Evolutionary conservation across 2,113 vertebrate genomes (phyloP).

Genomic region (Albula goreensis): DNA sequence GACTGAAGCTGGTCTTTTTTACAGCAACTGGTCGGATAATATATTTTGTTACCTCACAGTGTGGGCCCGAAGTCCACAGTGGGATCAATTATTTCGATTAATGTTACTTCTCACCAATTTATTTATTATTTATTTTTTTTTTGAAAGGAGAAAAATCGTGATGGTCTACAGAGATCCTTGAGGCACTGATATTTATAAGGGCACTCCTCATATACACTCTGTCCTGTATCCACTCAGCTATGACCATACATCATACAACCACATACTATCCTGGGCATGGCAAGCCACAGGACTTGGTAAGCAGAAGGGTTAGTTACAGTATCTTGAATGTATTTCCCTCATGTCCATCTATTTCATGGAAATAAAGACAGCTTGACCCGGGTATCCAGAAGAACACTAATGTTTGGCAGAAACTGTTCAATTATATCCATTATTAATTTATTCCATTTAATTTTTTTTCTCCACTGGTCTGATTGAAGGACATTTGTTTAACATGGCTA

Average conservation of each 20-base stretch:
- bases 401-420: background rate
- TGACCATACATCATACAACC: background rate
- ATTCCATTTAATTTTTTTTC: background rate
- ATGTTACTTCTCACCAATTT: constrained; percentile 12
- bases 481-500: background rate
- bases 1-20: constrained; percentile 37
- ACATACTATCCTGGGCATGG: too few species aligned
- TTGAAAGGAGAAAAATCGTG: background rate
- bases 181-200: background rate
- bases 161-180: background rate
- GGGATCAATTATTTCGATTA: constrained; percentile 41
- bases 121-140: constrained; percentile 10
- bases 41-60: constrained; percentile 44
- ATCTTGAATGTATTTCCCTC: too few species aligned
- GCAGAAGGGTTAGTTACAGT: too few species aligned
- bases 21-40: constrained; percentile 53
- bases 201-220: background rate
- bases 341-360: too few species aligned
- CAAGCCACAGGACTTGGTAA: too few species aligned
- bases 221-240: background rate
- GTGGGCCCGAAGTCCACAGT: constrained; percentile 22
- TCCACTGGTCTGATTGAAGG: background rate
- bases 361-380: background rate
- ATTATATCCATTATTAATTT: background rate
- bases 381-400: background rate